Evolutionary conservation across 1,140 invertebrate genomes (phyloP).

Genomic region (Megalonaias nervosa): DNA sequence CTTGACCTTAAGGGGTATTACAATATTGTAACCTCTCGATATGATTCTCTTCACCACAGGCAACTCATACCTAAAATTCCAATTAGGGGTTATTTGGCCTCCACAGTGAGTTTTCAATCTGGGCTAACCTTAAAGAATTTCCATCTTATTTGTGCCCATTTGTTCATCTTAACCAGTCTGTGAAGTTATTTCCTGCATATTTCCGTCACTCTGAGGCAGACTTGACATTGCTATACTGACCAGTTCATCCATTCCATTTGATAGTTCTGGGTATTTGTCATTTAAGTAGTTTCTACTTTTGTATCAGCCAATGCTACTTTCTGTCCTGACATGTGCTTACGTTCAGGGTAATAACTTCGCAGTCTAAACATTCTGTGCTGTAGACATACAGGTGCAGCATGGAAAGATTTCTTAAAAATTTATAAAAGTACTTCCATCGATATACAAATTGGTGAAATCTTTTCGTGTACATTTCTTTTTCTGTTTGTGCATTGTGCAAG

Average conservation of each 20-base stretch:
- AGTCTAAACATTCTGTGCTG: conserved; percentile 9
- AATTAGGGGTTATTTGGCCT: background rate
- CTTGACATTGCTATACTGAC: conserved; percentile 1
- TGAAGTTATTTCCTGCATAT: conserved; percentile 3
- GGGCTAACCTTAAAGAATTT: conserved; percentile 3
- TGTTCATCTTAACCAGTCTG: background rate
- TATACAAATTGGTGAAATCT: conserved; percentile 1
- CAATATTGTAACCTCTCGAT: background rate
- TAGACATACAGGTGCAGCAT: background rate
- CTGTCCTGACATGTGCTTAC: background rate
- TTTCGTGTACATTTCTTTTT: background rate
- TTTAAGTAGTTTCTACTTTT: background rate
- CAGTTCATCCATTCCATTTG: background rate
- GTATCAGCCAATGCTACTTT: conserved; percentile 9
- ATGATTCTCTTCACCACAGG: conserved; percentile 7
- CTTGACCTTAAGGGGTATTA: no score
- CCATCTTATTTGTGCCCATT: background rate
- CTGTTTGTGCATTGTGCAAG: background rate
- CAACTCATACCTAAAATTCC: conserved; percentile 5
- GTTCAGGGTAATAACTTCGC: conserved; percentile 20
- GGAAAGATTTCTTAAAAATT: background rate
- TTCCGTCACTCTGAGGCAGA: background rate
- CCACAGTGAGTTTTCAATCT: background rate
- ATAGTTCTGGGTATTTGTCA: background rate
- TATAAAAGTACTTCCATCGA: background rate